Conservation (phyloP, 2,113 vertebrate genomes). For the Octodon degus region DNA sequence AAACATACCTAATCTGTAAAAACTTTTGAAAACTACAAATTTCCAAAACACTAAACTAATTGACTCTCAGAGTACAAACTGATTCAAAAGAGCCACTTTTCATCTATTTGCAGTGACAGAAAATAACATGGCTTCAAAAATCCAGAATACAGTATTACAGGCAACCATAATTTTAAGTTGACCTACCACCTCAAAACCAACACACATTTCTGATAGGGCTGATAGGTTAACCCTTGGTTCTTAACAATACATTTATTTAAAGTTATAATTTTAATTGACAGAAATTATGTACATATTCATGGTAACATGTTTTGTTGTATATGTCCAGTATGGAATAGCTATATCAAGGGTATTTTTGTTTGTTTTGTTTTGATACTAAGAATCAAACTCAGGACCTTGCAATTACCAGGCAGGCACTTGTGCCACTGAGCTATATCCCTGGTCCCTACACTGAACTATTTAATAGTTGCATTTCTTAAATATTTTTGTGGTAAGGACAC, state of each 20-base stretch:
- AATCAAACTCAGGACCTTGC: too few species aligned
- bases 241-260: neutral
- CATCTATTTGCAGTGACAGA: neutral
- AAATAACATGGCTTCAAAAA: neutral
- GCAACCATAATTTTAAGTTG: neutral
- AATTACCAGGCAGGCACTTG: too few species aligned
- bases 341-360: neutral
- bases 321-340: neutral
- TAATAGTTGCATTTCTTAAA: neutral
- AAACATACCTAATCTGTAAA: slow-evolving; percentile 1
- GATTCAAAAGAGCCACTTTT: slow-evolving; percentile 16
- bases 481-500: neutral
- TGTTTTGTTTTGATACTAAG: too few species aligned
- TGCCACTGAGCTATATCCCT: too few species aligned
- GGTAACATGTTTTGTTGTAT: neutral
- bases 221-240: neutral
- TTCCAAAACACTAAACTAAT: neutral
- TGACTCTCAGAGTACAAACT: neutral
- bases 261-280: slow-evolving; percentile 18
- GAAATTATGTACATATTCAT: neutral
- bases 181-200: neutral
- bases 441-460: neutral
- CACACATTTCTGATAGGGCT: neutral
- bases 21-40: neutral
- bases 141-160: neutral